phyloP scores from a whole-genome alignment of 2,888 invertebrate genomes.

The Epirrhoe alternata region DNA sequence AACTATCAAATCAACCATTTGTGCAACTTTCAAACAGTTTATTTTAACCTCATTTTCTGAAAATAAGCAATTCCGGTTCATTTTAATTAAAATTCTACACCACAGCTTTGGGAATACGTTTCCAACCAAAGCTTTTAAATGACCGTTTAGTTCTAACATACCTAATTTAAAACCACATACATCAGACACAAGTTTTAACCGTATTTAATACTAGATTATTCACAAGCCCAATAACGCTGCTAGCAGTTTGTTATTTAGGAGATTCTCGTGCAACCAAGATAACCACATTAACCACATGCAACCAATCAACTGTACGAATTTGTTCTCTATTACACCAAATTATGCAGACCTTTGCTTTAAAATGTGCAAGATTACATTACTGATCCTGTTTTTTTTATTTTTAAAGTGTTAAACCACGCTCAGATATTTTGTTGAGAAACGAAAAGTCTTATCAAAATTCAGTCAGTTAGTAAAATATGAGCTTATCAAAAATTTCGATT shows the following conservation, averaged over 20 bases:
- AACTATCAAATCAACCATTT: too few relatives aligned
- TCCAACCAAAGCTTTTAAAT: conserved; percentile 7
- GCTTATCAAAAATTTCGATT: too few relatives aligned
- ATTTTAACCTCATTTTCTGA: neutral
- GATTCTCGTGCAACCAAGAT: conserved; percentile 1
- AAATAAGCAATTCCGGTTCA: neutral
- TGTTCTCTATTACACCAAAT: neutral
- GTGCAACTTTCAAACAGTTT: too few relatives aligned
- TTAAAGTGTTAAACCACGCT: too few relatives aligned
- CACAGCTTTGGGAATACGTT: neutral
- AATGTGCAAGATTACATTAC: too few relatives aligned
- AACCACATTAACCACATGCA: conserved; percentile 12
- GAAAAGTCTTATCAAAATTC: too few relatives aligned
- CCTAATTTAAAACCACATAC: conserved; percentile 20
- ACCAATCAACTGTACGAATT: neutral
- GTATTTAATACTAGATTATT: conserved; percentile 44
- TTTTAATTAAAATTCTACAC: neutral
- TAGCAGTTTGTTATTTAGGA: conserved; percentile 42
- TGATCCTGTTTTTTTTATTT: too few relatives aligned
- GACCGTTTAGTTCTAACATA: conserved; percentile 23
- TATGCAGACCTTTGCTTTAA: neutral
- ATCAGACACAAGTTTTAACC: conserved; percentile 15
- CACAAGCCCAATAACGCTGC: conserved; percentile 34
- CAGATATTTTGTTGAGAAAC: too few relatives aligned
- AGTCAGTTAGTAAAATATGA: too few relatives aligned